Evolutionary conservation across 2,888 invertebrate species (phyloP).

Genomic region (Parnassius apollo): DNA sequence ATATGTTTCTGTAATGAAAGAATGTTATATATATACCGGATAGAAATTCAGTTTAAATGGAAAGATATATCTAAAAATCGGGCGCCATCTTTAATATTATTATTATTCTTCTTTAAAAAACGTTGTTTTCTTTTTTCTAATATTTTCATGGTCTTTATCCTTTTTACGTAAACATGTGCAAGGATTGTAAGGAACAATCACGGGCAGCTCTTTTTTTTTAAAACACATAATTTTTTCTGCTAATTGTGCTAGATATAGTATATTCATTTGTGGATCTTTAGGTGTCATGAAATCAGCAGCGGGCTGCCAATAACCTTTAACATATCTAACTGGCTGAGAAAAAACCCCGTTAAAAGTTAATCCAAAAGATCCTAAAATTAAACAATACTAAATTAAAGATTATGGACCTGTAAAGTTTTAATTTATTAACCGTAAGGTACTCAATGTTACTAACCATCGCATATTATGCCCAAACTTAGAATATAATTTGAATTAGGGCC

Average conservation of each 20-base stretch:
- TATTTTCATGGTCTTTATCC: background rate
- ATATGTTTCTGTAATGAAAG: no score
- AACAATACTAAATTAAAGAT: background rate
- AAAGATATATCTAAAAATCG: no score
- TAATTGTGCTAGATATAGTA: constrained; percentile 58
- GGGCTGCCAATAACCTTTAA: constrained; percentile 69
- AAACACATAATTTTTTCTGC: constrained; percentile 50
- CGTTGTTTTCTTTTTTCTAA: background rate
- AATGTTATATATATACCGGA: no score
- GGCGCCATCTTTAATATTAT: no score
- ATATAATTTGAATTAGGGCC: constrained; percentile 58
- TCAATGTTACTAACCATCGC: constrained; percentile 61
- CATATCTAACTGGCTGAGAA: constrained; percentile 78
- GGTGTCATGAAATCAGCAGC: constrained; percentile 57
- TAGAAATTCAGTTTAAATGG: no score
- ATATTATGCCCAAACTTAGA: constrained; percentile 76
- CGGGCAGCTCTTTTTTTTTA: constrained; percentile 48
- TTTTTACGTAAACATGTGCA: constrained; percentile 44
- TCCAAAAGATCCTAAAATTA: constrained; percentile 72
- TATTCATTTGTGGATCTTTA: constrained; percentile 56
- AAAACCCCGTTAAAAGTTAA: constrained; percentile 76
- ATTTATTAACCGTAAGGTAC: background rate
- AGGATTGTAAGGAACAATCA: constrained; percentile 43
- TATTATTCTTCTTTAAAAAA: background rate
- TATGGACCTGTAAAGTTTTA: background rate